A percentile compares a stretch with the other conserved stretches of the same genome.
Evolutionary conservation across 2,888 invertebrate species (phyloP).

Genomic region (Tachina fera): DNA sequence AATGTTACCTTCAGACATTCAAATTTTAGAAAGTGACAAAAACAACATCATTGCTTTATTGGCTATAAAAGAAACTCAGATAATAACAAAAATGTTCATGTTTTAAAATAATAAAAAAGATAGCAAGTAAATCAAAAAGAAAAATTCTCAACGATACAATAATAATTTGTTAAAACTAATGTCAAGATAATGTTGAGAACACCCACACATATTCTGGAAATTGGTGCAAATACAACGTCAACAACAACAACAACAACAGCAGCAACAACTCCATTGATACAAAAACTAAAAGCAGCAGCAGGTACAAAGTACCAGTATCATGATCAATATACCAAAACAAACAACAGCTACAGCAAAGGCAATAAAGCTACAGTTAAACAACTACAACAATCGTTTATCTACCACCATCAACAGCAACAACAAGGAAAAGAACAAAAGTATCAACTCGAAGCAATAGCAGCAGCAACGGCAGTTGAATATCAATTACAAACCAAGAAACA

Average conservation of each 20-base stretch:
- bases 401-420: slow-evolving; percentile 63
- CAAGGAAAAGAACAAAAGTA: slow-evolving; percentile 69
- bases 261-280: slow-evolving; percentile 70
- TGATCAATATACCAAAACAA: slow-evolving; percentile 60
- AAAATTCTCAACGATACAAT: slow-evolving; percentile 17
- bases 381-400: slow-evolving; percentile 62
- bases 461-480: slow-evolving; percentile 56
- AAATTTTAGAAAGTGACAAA: slow-evolving; percentile 47
- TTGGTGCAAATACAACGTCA: slow-evolving; percentile 77
- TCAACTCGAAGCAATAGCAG: slow-evolving; percentile 50
- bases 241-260: slow-evolving; percentile 71
- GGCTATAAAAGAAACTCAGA: not conserved
- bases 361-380: slow-evolving; percentile 52
- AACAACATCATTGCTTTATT: slow-evolving; percentile 32
- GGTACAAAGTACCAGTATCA: slow-evolving; percentile 70
- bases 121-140: not conserved
- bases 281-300: slow-evolving; percentile 70
- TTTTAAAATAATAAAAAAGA: slow-evolving; percentile 32
- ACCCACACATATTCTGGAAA: slow-evolving; percentile 83
- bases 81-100: not conserved
- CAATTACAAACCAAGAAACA: slow-evolving; percentile 64
- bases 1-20: slow-evolving; percentile 16
- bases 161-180: slow-evolving; percentile 54
- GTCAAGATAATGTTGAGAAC: slow-evolving; percentile 83
- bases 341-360: slow-evolving; percentile 46